Conservation (phyloP, 2,888 invertebrate species). For the Harmothoe impar region DNA sequence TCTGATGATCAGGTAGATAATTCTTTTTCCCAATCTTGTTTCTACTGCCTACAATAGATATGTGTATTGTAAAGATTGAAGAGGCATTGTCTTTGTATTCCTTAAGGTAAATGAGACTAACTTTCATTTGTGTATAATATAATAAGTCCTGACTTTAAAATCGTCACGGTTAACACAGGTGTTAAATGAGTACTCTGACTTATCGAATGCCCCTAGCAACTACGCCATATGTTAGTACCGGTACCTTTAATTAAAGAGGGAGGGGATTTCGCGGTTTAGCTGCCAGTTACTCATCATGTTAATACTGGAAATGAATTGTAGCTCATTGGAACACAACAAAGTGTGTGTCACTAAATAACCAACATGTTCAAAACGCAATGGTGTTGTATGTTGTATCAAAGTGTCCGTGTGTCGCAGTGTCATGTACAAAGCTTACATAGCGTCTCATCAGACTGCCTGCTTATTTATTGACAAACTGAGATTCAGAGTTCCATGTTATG, state of each 20-base stretch:
- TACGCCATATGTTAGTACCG: no score
- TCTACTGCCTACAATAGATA: no score
- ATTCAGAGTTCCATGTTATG: background rate
- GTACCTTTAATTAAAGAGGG: no score
- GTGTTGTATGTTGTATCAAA: background rate
- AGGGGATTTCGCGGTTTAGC: background rate
- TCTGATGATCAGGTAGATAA: background rate
- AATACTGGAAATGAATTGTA: background rate
- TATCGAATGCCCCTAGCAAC: no score
- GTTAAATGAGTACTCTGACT: background rate
- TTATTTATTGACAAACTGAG: constrained; percentile 11
- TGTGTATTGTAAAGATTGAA: no score
- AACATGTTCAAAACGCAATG: background rate
- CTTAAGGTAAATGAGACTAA: no score
- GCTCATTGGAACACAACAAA: background rate
- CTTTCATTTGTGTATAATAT: no score
- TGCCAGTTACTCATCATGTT: background rate
- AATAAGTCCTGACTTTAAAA: no score
- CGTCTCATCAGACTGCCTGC: background rate
- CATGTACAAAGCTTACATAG: constrained; percentile 21
- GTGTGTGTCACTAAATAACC: background rate
- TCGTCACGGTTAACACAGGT: no score
- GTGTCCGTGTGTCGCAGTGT: background rate
- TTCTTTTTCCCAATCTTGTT: no score
- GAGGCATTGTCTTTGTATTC: no score